Base-by-base conservation (phyloP, 2,888 invertebrate genomes). In the Pachycephus smyrnensis region DNA sequence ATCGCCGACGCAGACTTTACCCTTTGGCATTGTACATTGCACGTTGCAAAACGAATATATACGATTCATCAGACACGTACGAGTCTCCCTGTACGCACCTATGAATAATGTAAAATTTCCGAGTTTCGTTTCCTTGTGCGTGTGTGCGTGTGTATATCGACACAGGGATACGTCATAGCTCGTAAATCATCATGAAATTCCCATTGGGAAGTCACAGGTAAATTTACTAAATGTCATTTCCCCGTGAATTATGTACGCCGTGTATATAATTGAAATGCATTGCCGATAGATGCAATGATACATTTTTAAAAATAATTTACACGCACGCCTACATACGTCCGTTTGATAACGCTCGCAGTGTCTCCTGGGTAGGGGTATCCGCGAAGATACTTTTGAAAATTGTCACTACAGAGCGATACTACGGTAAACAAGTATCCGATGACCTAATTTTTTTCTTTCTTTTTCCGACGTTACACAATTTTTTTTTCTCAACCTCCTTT, bases 21-120 rank as follows among this genome's bases (percentile, higher is more conserved):
- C 55, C 55, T 55, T 1, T 55, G 4, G 2, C 0, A 9, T 23
- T 23, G 23, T 9, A 23, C 23, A 9, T 23, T 55, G 23, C 55
- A 55, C 55, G 2, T 23, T 23, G 9, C 23, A 55, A 23, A 2
- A 55, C 55, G 23, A 55, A 23, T 55, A 23, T 55, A 23, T 9
- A 6, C 9, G 55, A 55, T 23, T 55, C 55, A 23, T 55, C 55
- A 23, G 23, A 6, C 6, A 23, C 23, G 23, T 23, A 55, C 23
- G 23, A 55, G 55, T 55, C 55, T 23, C 55, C 55, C 55, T 9
- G 55, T 55, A 55, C 23, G 55, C 76, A 79, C 79, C 36, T 82
- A 87, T 87, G 87, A 87, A 88, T 87, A 85, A 88, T 86, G 86
- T 82, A 87, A 77, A 76, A 78, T 76, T 80, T 77, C 78, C 79